Evolutionary conservation across 2,797 vertebrate species (phyloP), one percentile per base, ranked within the genome.

Genomic region (Cuniculus paca): DNA sequence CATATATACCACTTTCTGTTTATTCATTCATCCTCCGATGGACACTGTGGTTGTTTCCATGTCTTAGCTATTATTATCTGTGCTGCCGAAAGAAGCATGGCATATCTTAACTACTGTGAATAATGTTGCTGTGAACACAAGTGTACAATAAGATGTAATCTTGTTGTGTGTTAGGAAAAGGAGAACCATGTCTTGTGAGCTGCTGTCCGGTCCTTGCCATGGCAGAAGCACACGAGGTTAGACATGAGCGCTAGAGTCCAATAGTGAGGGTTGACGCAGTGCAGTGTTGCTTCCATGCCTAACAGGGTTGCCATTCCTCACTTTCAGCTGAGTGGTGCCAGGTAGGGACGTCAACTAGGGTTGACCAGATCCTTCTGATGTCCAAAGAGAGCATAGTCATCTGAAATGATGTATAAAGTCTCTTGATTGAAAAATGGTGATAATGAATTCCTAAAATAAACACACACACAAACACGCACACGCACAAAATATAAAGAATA

Each of bases 401-500:
- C 36, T 84, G 26, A 95, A 70, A 4, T 94, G 26, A 68, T 84
- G 9, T n/a, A 34, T 54, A 75, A 75, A 86, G 89, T 72, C 16
- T 94, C n/a, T 84, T 77, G 28, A 83, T 65, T 96, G 63, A 79
- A 94, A 88, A 94, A 31, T 79, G 61, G 78, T 90, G 52, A 6
- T 65, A 80, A 54, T 88, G 22, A 82, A 81, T 80, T 85, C 78
- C 56, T 89, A 45, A 26, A 58, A 61, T 6, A 78, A 86, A 86
- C 1, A 52, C 60, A 19, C 12, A 54, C 5, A 58, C 16, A 82
- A 26, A 54, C 50, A 86, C 1, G 45, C 68, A 19, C 13, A 61
- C 6, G 54, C 13, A 79, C 31, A 31, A 19, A 61, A 3, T 45
- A 5, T 58, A 70, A 45, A 87, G 28, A 68, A 42, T 60, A 90